Evolutionary conservation across 2,888 invertebrate species (phyloP).

Genomic region (Stomorhina lunata): DNA sequence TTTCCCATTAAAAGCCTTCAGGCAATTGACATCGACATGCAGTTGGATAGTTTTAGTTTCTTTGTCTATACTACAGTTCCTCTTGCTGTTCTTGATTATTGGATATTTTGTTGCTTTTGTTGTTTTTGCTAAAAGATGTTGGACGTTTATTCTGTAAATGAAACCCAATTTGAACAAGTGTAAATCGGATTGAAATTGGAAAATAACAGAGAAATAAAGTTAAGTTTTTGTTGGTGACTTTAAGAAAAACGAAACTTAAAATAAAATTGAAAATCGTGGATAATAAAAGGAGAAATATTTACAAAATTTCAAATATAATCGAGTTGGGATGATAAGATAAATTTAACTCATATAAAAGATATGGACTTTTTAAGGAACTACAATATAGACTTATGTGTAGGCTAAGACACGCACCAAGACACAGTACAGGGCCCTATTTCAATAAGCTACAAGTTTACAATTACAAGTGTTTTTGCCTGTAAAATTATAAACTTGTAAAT

Average conservation of each 20-base stretch:
- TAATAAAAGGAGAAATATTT: neutral
- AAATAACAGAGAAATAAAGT: conserved; percentile 17
- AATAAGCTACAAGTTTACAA: too few relatives aligned
- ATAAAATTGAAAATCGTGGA: neutral
- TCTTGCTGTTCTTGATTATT: neutral
- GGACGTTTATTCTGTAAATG: neutral
- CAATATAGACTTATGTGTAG: too few relatives aligned
- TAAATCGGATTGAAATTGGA: conserved; percentile 27
- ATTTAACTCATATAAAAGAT: too few relatives aligned
- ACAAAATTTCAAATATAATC: too few relatives aligned
- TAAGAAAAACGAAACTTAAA: conserved; percentile 17
- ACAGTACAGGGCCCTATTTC: too few relatives aligned
- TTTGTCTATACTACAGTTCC: neutral
- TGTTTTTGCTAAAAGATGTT: neutral
- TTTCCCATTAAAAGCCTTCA: conserved; percentile 53
- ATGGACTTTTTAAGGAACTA: too few relatives aligned
- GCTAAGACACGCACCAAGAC: too few relatives aligned
- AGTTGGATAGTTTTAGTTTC: conserved; percentile 22
- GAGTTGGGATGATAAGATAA: too few relatives aligned
- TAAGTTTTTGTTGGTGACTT: neutral
- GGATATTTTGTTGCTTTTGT: too few relatives aligned
- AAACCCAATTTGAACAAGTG: conserved; percentile 23
- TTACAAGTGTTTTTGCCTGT: too few relatives aligned
- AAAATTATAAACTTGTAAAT: too few relatives aligned
- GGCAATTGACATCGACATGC: conserved; percentile 54